Percentiles rank a stretch among this genome's conserved stretches.
These are phyloP conservation scores for Ondatra zibethicus DNA, from an alignment of 2,113 vertebrate species.

Conservation along the genomic window DNA sequence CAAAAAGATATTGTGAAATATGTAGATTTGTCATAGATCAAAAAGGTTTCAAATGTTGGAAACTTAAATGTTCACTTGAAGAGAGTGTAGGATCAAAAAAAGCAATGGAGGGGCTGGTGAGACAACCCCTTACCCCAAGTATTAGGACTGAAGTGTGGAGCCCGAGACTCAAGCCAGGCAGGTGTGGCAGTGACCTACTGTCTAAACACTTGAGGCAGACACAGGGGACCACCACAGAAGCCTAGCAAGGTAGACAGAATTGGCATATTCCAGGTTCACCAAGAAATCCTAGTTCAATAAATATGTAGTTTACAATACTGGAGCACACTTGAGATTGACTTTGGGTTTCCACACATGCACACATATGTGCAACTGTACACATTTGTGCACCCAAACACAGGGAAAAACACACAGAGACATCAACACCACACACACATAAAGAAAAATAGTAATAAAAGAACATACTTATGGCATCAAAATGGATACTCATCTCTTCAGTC, in stretches of 20 bases:
- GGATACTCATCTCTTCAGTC: constrained; percentile 10
- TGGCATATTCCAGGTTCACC: neutral
- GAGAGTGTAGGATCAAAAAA: neutral
- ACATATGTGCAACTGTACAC: neutral
- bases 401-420: neutral
- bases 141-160: neutral
- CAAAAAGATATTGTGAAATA: neutral
- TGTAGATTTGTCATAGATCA: neutral
- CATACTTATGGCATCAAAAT: neutral
- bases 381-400: neutral
- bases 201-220: no score
- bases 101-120: neutral
- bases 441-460: neutral
- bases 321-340: neutral
- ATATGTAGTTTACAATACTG: neutral
- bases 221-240: neutral
- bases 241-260: neutral
- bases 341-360: neutral
- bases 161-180: neutral
- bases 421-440: neutral
- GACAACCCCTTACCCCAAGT: neutral
- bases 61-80: neutral
- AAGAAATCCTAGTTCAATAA: neutral
- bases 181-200: neutral
- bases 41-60: neutral